Evolutionary conservation across 2,888 invertebrate species (phyloP).

Genomic region (Dynastes tityus): DNA sequence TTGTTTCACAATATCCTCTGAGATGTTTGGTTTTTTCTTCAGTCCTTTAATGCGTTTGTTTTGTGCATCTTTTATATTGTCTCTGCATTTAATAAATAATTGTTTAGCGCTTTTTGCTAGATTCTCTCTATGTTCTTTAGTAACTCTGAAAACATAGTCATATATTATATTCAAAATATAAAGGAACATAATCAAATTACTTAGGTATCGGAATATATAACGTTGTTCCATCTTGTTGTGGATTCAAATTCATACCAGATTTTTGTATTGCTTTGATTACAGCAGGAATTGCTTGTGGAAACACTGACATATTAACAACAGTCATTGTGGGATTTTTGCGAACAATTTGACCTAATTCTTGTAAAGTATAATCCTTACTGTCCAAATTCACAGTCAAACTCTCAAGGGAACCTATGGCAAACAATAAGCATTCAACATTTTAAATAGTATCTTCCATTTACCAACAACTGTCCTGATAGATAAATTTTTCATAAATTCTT

Average conservation of each 20-base stretch:
- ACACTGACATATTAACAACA: constrained; percentile 86
- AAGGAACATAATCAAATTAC: constrained; percentile 69
- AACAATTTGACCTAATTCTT: constrained; percentile 90
- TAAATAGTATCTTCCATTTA: constrained; percentile 59
- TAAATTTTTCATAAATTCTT: constrained; percentile 85
- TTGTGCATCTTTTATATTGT: constrained; percentile 83
- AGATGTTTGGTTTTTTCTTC: constrained; percentile 80
- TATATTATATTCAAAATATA: constrained; percentile 47
- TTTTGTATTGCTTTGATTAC: constrained; percentile 83
- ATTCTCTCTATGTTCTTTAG: constrained; percentile 92
- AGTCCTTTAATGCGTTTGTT: constrained; percentile 80
- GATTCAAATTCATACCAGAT: constrained; percentile 93
- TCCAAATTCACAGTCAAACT: constrained; percentile 82
- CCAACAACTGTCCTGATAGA: constrained; percentile 85
- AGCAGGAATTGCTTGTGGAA: constrained; percentile 89
- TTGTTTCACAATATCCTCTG: constrained; percentile 80
- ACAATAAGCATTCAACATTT: constrained; percentile 30
- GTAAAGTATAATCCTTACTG: constrained; percentile 85
- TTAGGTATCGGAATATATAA: constrained; percentile 92
- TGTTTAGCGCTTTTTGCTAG: constrained; percentile 91
- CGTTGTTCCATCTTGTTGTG: constrained; percentile 95
- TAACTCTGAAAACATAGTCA: constrained; percentile 73
- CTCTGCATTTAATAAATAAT: constrained; percentile 85
- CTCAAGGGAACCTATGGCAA: constrained; percentile 81
- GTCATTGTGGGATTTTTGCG: constrained; percentile 91